Evolutionary conservation across 2,113 vertebrate genomes (phyloP).

Genomic region (Rhabdomys dilectus): DNA sequence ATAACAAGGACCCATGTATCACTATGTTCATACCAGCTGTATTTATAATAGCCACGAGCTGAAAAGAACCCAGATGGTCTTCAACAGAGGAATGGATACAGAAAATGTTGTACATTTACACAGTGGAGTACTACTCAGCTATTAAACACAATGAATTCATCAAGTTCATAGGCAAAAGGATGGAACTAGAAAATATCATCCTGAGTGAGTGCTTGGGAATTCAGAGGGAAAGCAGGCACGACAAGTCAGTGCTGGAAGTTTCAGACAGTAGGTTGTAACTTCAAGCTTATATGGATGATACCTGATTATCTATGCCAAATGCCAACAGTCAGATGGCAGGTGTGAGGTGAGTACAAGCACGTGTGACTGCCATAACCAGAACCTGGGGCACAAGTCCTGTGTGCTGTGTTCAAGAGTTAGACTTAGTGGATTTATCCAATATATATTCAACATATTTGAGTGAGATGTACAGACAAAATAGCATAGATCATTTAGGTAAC

Average conservation of each 20-base stretch:
- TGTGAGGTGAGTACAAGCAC: not conserved
- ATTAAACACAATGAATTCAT: no score
- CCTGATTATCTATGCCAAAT: not conserved
- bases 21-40: no score
- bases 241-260: not conserved
- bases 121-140: no score
- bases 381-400: not conserved
- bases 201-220: not conserved
- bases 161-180: no score
- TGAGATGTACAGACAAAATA: not conserved
- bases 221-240: not conserved
- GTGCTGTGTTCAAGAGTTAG: not conserved
- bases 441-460: not conserved
- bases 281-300: not conserved
- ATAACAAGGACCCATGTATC: no score
- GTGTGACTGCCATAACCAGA: not conserved
- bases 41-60: no score
- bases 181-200: no score
- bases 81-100: no score
- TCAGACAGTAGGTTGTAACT: not conserved
- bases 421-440: not conserved
- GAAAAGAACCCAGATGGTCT: no score
- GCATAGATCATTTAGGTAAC: not conserved
- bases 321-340: not conserved
- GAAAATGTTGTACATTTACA: no score